Percentiles rank a stretch among this genome's conserved stretches.
phyloP scores from a whole-genome alignment of 1,140 invertebrate species.

The Drosophila mojavensis region DNA sequence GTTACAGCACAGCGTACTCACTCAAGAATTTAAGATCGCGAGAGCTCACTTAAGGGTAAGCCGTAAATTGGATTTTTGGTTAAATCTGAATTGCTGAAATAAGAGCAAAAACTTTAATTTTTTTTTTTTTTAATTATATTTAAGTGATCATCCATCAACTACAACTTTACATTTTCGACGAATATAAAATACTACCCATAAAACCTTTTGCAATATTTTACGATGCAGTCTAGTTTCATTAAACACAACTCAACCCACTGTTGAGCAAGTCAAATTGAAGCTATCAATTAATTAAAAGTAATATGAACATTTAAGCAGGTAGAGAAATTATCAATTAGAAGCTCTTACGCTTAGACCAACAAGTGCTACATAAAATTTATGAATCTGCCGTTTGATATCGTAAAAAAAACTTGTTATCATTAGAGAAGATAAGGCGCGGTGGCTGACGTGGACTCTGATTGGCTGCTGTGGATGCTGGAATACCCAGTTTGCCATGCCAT shows the following conservation, averaged over 20 bases:
- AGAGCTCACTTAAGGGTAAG: no score
- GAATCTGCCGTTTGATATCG: constrained; percentile 31
- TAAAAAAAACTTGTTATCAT: constrained; percentile 50
- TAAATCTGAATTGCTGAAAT: no score
- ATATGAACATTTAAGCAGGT: constrained; percentile 39
- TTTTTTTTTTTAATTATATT: no score
- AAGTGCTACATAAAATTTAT: constrained; percentile 70
- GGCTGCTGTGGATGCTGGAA: constrained; percentile 52
- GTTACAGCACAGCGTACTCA: no score
- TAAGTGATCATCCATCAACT: no score
- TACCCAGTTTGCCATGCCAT: constrained; percentile 1
- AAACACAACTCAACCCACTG: background rate
- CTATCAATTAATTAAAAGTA: constrained; percentile 67
- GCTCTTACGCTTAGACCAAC: constrained; percentile 23
- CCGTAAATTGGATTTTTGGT: no score
- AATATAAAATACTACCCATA: background rate
- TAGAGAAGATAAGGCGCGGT: constrained; percentile 31
- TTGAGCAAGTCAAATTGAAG: constrained; percentile 3
- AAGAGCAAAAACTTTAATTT: no score
- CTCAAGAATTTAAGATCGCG: no score
- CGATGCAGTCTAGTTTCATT: background rate
- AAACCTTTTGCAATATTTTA: background rate
- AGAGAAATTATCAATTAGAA: constrained; percentile 65
- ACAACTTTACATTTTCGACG: background rate
- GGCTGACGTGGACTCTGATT: background rate